Evolutionary conservation across 2,113 vertebrate genomes (phyloP), one percentile per base, ranked within the genome.

Genomic region (Pseudopipra pipra): DNA sequence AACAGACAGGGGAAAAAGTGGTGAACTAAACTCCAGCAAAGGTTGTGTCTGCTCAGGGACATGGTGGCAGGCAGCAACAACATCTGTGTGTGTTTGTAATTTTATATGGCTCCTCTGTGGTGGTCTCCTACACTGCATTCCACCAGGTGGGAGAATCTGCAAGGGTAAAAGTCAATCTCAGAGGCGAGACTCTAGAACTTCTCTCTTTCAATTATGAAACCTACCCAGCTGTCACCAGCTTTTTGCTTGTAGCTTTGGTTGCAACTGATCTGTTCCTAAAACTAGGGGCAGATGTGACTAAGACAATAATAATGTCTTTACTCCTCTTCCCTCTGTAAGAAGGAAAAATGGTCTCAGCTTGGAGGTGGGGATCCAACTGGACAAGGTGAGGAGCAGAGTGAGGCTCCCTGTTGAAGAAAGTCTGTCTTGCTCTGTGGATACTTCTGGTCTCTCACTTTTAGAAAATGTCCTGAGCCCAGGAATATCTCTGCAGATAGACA

Each of bases 291-390:
- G 87, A 35, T 76, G 37, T 76, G 75, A 85, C 62, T 91, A 95
- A 94, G 87, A 44, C 39, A 61, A 35, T 56, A 83, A 59, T 59
- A 74, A 87, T 81, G 11, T 47, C n/a, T 89, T 91, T 91, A 76
- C 21, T 76, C 41, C 46, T 92, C 21, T 80, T 79, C 23, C 11
- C 11, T n/a, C 12, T 27, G 15, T 44, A 58, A 62, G 62, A 79
- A 79, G 17, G 30, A 89, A 85, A 90, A 95, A 54, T 37, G 31
- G 33, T 91, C 70, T 73, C 0, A 2, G 76, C 54, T 77, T 83
- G 78, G 56, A 73, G 77, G 62, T 80, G 78, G 52, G 66, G 73
- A 70, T 80, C 44, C 11, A 23, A 14, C 30, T 80, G 71, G 25
- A 37, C 37, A 87, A 94, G 28, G n/a, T 49, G 28, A 73, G 74